Percentiles rank a stretch among this genome's conserved stretches.
These are phyloP conservation scores for Oligia latruncula DNA, from an alignment of 2,888 invertebrate genomes.

Conservation along the genomic window DNA sequence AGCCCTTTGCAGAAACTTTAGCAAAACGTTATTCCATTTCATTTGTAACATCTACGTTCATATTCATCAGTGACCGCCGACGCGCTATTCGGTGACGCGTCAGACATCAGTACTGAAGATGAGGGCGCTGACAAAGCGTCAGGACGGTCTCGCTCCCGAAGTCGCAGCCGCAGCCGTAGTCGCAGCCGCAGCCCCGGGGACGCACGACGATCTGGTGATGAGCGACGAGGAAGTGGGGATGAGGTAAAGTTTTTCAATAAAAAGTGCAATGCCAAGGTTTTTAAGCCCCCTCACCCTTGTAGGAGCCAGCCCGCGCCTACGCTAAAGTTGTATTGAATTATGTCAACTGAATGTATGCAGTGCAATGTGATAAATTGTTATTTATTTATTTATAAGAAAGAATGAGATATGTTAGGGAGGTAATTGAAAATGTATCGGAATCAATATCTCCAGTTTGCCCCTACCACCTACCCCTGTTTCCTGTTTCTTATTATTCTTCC, in stretches of 20 bases:
- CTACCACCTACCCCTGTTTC: too few species aligned
- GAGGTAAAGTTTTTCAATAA: slow-evolving; percentile 73
- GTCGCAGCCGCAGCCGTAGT: slow-evolving; percentile 70
- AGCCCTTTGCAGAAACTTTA: neutral
- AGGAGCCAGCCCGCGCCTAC: neutral
- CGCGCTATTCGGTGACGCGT: slow-evolving; percentile 97
- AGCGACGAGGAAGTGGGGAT: slow-evolving; percentile 84
- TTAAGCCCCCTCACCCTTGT: neutral
- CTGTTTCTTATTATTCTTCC: too few species aligned
- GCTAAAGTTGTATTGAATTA: too few species aligned
- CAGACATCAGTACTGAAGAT: slow-evolving; percentile 97
- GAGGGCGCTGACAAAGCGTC: slow-evolving; percentile 88
- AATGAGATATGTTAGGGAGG: too few species aligned
- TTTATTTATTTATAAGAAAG: too few species aligned
- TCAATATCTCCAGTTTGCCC: too few species aligned
- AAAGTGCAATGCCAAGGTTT: neutral
- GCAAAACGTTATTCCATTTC: neutral
- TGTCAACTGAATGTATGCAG: too few species aligned
- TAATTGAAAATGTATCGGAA: too few species aligned
- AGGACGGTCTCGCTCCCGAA: slow-evolving; percentile 73
- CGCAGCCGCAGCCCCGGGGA: slow-evolving; percentile 76
- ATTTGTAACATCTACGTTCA: neutral
- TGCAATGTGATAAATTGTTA: too few species aligned
- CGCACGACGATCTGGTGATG: slow-evolving; percentile 86
- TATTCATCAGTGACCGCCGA: slow-evolving; percentile 92